These are phyloP conservation scores for Mystacornis crossleyi DNA, from an alignment of 2,113 vertebrate species.

Conservation along the genomic window DNA sequence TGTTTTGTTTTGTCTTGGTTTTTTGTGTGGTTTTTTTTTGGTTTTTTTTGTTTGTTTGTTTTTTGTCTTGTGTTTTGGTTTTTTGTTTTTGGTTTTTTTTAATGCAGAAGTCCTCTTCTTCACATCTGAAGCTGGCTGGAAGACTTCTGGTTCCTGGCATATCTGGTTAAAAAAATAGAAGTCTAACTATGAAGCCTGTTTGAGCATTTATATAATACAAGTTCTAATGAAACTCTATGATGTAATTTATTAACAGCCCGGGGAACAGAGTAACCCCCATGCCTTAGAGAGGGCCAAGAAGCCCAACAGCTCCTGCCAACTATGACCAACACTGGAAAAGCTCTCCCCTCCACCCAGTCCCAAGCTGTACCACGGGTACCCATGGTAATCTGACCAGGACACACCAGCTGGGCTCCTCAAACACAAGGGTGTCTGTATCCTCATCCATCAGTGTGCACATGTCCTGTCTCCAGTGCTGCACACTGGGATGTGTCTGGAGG, in stretches of 20 bases:
- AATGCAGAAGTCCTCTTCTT: not conserved
- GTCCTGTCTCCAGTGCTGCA: not conserved
- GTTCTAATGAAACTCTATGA: not conserved
- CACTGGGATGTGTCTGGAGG: not conserved
- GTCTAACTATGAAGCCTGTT: not conserved
- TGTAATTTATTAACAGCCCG: not conserved
- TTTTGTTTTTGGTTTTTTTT: not conserved
- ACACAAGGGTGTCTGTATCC: not conserved
- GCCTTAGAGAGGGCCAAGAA: not conserved
- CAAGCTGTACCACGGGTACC: not conserved
- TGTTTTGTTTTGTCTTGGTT: no score
- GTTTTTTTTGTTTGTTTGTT: no score
- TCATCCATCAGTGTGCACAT: not conserved
- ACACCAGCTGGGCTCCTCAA: not conserved
- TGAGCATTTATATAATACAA: not conserved
- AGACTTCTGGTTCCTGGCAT: not conserved
- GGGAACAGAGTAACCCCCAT: not conserved
- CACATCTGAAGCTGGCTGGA: not conserved
- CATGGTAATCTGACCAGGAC: not conserved
- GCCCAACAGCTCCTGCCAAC: not conserved
- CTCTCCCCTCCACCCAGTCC: fast-evolving
- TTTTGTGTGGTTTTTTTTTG: not conserved
- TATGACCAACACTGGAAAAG: not conserved
- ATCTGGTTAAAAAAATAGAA: not conserved
- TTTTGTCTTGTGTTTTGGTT: no score